phyloP scores from a whole-genome alignment of 2,888 invertebrate species.

The Eupithecia centaureata region DNA sequence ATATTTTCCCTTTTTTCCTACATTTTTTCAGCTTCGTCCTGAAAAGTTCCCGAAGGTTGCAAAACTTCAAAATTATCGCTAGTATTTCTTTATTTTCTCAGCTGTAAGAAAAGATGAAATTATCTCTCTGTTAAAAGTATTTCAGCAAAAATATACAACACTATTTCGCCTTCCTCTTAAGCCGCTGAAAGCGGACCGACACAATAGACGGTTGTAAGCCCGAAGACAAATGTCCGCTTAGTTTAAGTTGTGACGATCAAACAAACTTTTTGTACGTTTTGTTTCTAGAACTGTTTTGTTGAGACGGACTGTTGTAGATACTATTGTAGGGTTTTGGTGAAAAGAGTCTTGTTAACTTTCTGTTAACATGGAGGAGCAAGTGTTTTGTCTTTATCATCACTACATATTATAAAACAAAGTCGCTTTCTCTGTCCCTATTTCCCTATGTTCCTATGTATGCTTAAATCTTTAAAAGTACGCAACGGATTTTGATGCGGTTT shows the following conservation, averaged over 20 bases:
- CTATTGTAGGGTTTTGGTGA: background rate
- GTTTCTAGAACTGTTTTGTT: constrained; percentile 26
- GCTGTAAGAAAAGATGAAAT: background rate
- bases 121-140: background rate
- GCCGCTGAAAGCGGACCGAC: constrained; percentile 15
- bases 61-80: no score
- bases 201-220: constrained; percentile 19
- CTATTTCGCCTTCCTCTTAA: background rate
- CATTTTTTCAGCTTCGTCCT: no score
- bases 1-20: no score
- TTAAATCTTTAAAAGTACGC: no score
- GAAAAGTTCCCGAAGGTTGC: no score
- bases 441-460: no score
- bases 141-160: background rate
- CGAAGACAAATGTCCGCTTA: constrained; percentile 27
- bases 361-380: background rate
- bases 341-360: background rate
- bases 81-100: background rate
- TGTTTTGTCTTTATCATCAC: background rate
- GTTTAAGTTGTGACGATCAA: constrained; percentile 26
- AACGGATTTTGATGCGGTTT: no score
- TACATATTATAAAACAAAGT: no score
- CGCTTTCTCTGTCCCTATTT: no score
- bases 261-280: constrained; percentile 26
- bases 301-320: background rate